Conservation (phyloP, 1,140 invertebrate genomes). For the Zaprionus taronus region DNA sequence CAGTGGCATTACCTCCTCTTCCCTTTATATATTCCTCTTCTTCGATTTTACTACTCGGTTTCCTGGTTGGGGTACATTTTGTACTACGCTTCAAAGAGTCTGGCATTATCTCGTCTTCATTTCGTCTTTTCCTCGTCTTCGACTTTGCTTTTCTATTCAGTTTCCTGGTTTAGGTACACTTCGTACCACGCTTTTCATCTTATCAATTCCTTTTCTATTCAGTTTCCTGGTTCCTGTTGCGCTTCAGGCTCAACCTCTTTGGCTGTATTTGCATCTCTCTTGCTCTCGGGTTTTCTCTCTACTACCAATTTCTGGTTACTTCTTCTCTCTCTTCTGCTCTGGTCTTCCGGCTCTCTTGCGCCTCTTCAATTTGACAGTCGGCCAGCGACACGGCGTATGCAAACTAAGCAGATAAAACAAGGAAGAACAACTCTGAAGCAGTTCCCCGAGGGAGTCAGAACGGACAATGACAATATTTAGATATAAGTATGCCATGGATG, state of each 20-base stretch:
- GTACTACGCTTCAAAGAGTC: not conserved
- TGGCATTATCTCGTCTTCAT: conserved; percentile 24
- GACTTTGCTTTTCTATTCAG: not conserved
- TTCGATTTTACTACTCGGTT: too few relatives aligned
- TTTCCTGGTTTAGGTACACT: not conserved
- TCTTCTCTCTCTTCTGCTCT: conserved; percentile 4
- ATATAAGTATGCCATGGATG: conserved; percentile 14
- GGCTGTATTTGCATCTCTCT: not conserved
- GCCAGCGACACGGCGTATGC: conserved; percentile 29
- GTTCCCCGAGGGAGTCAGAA: not conserved
- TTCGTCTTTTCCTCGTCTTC: not conserved
- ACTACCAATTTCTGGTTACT: not conserved
- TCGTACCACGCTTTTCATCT: not conserved
- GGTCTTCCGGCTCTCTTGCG: not conserved
- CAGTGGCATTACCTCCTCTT: conserved; percentile 49
- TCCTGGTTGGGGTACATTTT: not conserved
- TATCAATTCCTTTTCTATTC: not conserved
- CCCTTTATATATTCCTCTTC: too few relatives aligned
- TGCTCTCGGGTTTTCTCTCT: not conserved
- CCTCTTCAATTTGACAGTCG: conserved; percentile 22
- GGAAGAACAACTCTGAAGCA: not conserved
- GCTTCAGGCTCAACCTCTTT: not conserved
- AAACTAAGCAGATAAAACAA: not conserved
- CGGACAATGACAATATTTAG: conserved; percentile 11
- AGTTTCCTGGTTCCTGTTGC: not conserved